A percentile compares a stretch with the other conserved stretches of the same genome.
These are phyloP conservation scores for Empidonax alnorum DNA, from an alignment of 2,113 vertebrate genomes.

Conservation along the genomic window DNA sequence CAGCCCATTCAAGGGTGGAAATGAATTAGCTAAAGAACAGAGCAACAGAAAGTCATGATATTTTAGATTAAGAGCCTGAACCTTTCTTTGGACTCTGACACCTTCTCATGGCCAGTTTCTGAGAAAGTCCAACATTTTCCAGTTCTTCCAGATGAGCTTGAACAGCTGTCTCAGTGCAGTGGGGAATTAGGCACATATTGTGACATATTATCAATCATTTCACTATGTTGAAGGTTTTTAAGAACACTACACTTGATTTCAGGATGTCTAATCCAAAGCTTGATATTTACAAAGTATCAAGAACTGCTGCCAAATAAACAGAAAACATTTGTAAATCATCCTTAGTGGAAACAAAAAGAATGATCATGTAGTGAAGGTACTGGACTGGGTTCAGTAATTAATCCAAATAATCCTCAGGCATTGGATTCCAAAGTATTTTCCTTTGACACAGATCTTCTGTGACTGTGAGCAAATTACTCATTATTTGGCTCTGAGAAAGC, in stretches of 20 bases:
- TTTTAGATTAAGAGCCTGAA: neutral
- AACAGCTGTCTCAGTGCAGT: neutral
- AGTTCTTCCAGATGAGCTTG: neutral
- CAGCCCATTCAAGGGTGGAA: neutral
- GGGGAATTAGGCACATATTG: neutral
- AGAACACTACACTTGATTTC: neutral
- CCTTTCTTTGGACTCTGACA: neutral
- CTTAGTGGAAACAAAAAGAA: neutral
- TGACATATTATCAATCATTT: neutral
- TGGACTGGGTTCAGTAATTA: neutral
- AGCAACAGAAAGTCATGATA: neutral
- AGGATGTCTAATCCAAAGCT: neutral
- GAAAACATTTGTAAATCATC: neutral
- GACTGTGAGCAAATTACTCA: neutral
- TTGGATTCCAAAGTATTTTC: neutral
- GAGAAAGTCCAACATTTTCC: neutral
- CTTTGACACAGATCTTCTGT: neutral
- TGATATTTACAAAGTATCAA: neutral
- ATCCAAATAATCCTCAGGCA: neutral
- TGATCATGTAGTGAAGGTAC: neutral
- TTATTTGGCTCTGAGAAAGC: neutral
- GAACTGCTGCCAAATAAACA: constrained; percentile 5
- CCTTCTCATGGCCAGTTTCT: neutral
- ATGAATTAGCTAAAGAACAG: neutral
- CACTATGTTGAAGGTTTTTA: neutral